Conservation (phyloP, 2,888 invertebrate species). For the Drosophila meridiana region DNA sequence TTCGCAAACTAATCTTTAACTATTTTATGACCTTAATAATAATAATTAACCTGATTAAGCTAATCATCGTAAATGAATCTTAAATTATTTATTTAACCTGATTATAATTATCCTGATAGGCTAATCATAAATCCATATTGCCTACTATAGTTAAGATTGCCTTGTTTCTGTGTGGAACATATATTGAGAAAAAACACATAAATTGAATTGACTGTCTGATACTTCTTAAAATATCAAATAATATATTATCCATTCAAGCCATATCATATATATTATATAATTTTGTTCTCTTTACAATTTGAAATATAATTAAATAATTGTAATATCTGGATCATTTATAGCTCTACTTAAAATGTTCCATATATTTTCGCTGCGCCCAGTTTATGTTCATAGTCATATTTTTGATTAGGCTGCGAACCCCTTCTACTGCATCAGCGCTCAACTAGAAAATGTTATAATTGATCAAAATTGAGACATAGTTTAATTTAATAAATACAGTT, state of each 20-base stretch:
- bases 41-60: too few relatives aligned
- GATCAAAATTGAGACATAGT: neutral
- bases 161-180: neutral
- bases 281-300: neutral
- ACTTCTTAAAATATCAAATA: neutral
- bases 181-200: neutral
- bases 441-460: neutral
- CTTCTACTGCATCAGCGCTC: neutral
- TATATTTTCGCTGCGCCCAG: neutral
- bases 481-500: neutral
- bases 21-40: too few relatives aligned
- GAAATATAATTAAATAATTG: neutral
- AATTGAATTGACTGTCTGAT: neutral
- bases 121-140: too few relatives aligned
- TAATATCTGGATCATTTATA: neutral
- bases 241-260: too few relatives aligned
- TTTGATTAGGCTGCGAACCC: neutral
- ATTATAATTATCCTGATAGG: too few relatives aligned
- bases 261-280: too few relatives aligned
- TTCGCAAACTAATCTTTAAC: too few relatives aligned
- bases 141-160: too few relatives aligned
- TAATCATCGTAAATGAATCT: too few relatives aligned
- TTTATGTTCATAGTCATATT: neutral
- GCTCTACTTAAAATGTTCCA: neutral
- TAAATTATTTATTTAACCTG: too few relatives aligned